Evolutionary conservation across 2,113 vertebrate species (phyloP).

Genomic region (Oryzias javanicus): DNA sequence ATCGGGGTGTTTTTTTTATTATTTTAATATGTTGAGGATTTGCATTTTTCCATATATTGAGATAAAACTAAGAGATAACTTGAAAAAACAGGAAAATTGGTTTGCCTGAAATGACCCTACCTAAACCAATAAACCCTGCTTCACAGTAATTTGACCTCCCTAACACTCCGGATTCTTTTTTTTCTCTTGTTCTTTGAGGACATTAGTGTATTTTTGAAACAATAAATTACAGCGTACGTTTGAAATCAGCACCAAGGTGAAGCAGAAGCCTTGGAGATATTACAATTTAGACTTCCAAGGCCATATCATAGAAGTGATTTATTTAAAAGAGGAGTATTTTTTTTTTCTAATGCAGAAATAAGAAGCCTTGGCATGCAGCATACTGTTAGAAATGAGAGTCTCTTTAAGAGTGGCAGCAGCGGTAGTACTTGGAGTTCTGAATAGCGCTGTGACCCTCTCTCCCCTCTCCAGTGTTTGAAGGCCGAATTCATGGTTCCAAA

Average conservation of each 20-base stretch:
- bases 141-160: neutral
- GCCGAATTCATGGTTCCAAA: slow-evolving; percentile 45
- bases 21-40: no score
- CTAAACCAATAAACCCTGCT: neutral
- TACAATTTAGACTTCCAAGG: slow-evolving; percentile 32
- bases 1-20: no score
- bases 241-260: neutral
- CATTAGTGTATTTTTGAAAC: neutral
- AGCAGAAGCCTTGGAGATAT: neutral
- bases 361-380: slow-evolving; percentile 36
- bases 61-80: neutral
- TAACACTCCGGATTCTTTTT: neutral
- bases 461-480: slow-evolving; percentile 45
- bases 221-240: neutral
- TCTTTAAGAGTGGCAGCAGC: slow-evolving; percentile 30
- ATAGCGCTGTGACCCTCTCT: slow-evolving; percentile 37
- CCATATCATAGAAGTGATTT: slow-evolving; percentile 19
- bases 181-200: neutral
- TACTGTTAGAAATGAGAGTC: slow-evolving; percentile 39
- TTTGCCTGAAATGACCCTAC: neutral
- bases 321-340: slow-evolving; percentile 24
- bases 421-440: slow-evolving; percentile 34
- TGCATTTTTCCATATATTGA: no score
- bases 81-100: neutral
- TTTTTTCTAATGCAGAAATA: slow-evolving; percentile 10